Evolutionary conservation across 1,140 invertebrate genomes (phyloP).

Genomic region (Charaxes varanes): DNA sequence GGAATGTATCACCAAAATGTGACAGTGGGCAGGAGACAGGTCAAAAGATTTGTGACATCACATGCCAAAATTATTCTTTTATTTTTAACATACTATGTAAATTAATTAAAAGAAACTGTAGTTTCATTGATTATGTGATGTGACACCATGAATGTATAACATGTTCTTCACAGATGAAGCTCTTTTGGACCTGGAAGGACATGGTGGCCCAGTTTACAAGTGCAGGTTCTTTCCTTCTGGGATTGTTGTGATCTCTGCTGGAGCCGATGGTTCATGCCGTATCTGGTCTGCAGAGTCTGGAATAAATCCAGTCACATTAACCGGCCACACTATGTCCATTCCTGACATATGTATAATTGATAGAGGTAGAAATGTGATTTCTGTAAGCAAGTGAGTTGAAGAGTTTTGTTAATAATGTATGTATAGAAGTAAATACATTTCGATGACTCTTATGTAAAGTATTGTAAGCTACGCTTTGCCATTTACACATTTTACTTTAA

Average conservation of each 20-base stretch:
- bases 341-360: conserved; percentile 81
- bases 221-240: conserved; percentile 84
- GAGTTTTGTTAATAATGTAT: conserved; percentile 1
- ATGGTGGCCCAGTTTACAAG: conserved; percentile 81
- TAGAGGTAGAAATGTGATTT: conserved; percentile 82
- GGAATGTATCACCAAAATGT: no score
- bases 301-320: conserved; percentile 79
- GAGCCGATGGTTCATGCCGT: conserved; percentile 81
- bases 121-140: no score
- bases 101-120: no score
- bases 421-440: background rate
- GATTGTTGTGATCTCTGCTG: conserved; percentile 79
- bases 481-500: no score
- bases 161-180: conserved; percentile 51
- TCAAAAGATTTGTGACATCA: no score
- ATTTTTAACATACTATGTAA: no score
- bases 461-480: no score
- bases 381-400: conserved; percentile 76
- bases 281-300: conserved; percentile 83
- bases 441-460: no score
- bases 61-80: no score
- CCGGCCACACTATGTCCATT: conserved; percentile 80
- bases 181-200: conserved; percentile 78
- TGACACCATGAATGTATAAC: no score
- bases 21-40: background rate